A percentile compares a stretch with the other conserved stretches of the same genome.
Evolutionary conservation across 2,888 invertebrate genomes (phyloP).

Genomic region (Drosophila gaucha): DNA sequence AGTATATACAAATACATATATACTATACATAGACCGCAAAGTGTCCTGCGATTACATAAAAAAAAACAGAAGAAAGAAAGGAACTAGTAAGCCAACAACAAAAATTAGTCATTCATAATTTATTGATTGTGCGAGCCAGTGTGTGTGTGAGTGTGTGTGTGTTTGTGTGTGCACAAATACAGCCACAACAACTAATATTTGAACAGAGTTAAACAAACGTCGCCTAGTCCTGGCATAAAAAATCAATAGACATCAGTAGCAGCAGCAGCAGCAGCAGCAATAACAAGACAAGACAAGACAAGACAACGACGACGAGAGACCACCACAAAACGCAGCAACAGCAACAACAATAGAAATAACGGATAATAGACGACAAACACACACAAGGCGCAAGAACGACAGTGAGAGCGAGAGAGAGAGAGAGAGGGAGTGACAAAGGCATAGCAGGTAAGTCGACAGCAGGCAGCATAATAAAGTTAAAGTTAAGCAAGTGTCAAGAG

Average conservation of each 20-base stretch:
- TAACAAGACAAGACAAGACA: conserved; percentile 26
- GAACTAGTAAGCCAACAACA: conserved; percentile 31
- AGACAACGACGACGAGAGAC: conserved; percentile 18
- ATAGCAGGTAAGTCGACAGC: conserved; percentile 42
- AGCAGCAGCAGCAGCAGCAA: conserved; percentile 34
- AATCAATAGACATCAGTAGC: conserved; percentile 54
- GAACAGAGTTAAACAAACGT: conserved; percentile 50
- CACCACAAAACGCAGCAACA: conserved; percentile 24
- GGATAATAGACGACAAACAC: conserved; percentile 39
- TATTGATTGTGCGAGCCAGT: conserved; percentile 53
- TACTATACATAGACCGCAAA: not conserved
- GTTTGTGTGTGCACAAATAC: conserved; percentile 10
- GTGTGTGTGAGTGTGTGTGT: conserved; percentile 9
- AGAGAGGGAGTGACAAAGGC: conserved; percentile 8
- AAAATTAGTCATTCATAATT: conserved; percentile 63
- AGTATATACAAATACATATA: not conserved
- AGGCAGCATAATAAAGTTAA: conserved; percentile 48
- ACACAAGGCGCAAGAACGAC: conserved; percentile 18
- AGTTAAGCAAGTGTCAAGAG: conserved; percentile 41
- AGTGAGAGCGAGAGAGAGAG: conserved; percentile 2
- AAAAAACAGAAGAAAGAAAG: conserved; percentile 15
- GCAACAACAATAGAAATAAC: conserved; percentile 41
- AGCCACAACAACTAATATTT: conserved; percentile 28
- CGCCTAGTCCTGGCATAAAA: conserved; percentile 41
- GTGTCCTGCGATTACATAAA: conserved; percentile 54